These are phyloP conservation scores for Hyaena hyaena DNA, from an alignment of 2,113 vertebrate genomes.

Conservation along the genomic window DNA sequence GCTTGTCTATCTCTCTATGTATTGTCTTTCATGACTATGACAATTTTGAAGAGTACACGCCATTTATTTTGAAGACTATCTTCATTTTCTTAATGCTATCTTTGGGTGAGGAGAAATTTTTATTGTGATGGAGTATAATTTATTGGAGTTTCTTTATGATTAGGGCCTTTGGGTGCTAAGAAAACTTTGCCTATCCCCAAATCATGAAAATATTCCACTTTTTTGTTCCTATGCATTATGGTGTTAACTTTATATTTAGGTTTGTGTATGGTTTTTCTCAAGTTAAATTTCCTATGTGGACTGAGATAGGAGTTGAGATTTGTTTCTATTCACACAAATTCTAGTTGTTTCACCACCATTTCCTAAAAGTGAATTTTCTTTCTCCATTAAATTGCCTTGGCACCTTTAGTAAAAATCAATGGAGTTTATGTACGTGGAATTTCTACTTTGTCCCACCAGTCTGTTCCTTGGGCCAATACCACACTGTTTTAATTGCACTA, in stretches of 20 bases:
- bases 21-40: background rate
- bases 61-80: background rate
- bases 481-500: background rate
- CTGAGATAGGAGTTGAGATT: background rate
- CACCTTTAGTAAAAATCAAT: background rate
- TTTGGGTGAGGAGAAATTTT: background rate
- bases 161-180: background rate
- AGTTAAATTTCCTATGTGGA: background rate
- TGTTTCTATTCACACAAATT: background rate
- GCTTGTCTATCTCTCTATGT: background rate
- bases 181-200: background rate
- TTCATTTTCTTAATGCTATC: background rate
- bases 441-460: background rate
- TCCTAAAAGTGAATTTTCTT: background rate
- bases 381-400: background rate
- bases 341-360: background rate
- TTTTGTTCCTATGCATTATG: background rate
- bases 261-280: background rate
- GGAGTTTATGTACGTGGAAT: background rate
- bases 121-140: background rate
- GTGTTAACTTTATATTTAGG: background rate
- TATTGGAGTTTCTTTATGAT: background rate
- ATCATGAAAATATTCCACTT: background rate
- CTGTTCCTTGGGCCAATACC: background rate
- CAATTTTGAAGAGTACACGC: background rate